Evolutionary conservation across 2,888 invertebrate genomes (phyloP), one percentile per base, ranked within the genome.

Genomic region (Nesidiocoris tenuis): DNA sequence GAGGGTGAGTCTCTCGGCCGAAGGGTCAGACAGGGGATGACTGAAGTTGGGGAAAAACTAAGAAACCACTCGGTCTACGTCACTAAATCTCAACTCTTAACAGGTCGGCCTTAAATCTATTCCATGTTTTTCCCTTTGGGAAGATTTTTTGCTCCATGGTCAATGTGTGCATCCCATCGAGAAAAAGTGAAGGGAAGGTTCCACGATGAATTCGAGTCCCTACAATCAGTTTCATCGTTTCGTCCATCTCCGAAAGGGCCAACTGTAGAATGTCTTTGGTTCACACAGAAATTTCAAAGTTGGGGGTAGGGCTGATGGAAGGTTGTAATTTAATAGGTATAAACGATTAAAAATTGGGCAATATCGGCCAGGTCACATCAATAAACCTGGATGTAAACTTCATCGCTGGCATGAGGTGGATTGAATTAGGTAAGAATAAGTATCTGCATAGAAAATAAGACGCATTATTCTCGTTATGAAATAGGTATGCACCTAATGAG

Each of bases 51-150:
- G 23, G 22, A 67, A 67, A 54, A 67, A 55, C 67, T 39, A 3
- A 39, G n/a, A 55, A 67, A 67, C 56, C 55, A 16, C 16, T 67
- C 67, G 67, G 55, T 67, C 67, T 67, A 54, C 55, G 67, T 67
- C 66, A 66, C 66, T 25, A 66, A 66, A 66, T 66, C 66, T 54
- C 19, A 12, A 22, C 64, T 23, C 22, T n/a, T 39, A 7, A 24
- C 54, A 39, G 54, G 19, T 21, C 67, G n/a, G 55, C 67, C 55
- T 67, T 67, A 19, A 55, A 55, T 25, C 56, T 55, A 55, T 55
- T 56, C 67, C 55, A 67, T 67, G 67, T 55, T 21, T 67, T 18
- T 22, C 55, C 39, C 17, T 56, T 55, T 21, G 12, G 54, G 19
- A 66, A 17, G 56, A n/a, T 22, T 24, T 54, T 66, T n/a, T 67